A percentile compares a stretch with the other conserved stretches of the same genome.
Conservation (phyloP, 2,797 vertebrate genomes). For the Lacerta viridis region DNA sequence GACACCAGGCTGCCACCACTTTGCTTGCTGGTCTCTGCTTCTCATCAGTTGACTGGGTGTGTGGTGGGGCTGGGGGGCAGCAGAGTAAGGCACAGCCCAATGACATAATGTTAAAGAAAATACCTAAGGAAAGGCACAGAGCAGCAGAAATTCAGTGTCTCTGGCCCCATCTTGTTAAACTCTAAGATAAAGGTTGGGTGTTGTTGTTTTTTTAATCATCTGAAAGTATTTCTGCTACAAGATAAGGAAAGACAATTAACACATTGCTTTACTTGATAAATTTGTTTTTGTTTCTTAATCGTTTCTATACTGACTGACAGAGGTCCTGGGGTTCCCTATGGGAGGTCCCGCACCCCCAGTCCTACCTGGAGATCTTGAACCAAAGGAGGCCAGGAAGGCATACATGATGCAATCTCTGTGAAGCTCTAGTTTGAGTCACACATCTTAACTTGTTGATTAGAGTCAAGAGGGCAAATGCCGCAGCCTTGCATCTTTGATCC, state of each 20-base stretch:
- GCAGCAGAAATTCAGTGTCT: background rate
- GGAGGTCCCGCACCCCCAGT: too few species aligned
- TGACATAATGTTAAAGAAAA: background rate
- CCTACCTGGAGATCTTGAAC: too few species aligned
- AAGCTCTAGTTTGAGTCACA: background rate
- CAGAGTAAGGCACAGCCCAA: background rate
- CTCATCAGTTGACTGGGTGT: background rate
- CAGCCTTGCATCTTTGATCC: constrained; percentile 52
- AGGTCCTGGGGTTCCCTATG: too few species aligned
- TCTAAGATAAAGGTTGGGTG: background rate
- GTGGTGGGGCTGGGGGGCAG: background rate
- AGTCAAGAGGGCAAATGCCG: constrained; percentile 1
- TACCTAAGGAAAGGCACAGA: background rate
- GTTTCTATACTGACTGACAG: too few species aligned
- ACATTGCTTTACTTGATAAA: too few species aligned
- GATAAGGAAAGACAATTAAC: background rate
- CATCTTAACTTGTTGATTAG: background rate
- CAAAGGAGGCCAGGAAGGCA: background rate
- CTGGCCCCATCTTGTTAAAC: background rate
- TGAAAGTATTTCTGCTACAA: constrained; percentile 9
- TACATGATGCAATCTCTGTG: too few species aligned
- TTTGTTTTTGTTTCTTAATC: too few species aligned
- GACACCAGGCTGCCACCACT: background rate
- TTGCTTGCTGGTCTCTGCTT: background rate
- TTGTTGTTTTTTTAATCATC: background rate